Conservation (phyloP, 2,113 vertebrate genomes). For the Mormyrus iriodes region DNA sequence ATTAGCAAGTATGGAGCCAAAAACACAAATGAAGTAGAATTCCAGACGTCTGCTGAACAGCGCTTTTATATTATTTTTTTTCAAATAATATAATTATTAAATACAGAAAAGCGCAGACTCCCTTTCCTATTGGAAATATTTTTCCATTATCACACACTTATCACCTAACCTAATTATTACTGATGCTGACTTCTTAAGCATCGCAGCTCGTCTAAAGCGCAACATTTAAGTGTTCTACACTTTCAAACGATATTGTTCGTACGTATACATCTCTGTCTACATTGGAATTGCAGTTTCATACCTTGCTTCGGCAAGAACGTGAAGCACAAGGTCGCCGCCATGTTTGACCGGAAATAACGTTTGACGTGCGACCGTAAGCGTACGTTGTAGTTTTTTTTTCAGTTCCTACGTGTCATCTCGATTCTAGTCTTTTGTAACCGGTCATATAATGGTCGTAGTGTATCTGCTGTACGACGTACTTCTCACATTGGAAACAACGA, state of each 20-base stretch:
- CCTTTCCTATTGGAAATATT: neutral
- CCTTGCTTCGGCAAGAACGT: constrained; percentile 52
- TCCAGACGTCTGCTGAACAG: neutral
- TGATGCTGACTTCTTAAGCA: neutral
- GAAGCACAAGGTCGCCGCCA: constrained; percentile 67
- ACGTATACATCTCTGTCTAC: neutral
- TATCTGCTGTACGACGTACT: neutral
- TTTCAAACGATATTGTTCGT: neutral
- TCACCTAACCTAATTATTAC: neutral
- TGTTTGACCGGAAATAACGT: constrained; percentile 44
- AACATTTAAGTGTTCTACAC: neutral
- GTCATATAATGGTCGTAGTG: neutral
- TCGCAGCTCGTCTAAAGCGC: neutral
- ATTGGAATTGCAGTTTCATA: constrained; percentile 35
- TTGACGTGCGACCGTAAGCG: neutral
- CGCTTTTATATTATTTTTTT: neutral
- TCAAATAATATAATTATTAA: neutral
- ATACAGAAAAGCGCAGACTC: neutral
- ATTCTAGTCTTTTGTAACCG: neutral
- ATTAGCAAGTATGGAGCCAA: neutral
- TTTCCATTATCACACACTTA: neutral
- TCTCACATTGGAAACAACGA: neutral
- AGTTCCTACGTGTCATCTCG: neutral
- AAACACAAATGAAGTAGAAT: neutral
- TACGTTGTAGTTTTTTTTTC: neutral